Base-by-base conservation (phyloP, 2,888 invertebrate species). In the Encarsia formosa region DNA sequence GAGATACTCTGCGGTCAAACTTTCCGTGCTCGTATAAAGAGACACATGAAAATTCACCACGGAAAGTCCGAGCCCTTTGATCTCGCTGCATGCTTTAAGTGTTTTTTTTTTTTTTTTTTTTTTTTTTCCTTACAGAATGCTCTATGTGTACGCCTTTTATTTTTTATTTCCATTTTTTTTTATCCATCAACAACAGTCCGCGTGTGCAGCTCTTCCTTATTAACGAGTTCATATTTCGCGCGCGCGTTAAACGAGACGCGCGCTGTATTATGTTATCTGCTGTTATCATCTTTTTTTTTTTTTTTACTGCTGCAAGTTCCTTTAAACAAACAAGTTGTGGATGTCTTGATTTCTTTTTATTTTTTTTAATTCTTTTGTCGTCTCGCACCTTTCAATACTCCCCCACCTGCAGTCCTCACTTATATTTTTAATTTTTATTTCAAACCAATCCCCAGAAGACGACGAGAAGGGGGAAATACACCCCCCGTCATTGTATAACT, bases 51-150 rank as follows among this genome's bases (percentile, higher is more conserved):
- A n/a, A 26, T 26, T 19, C 18, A 35, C 44, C 32, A 49, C 49
- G 55, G 61, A 63, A 62, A 63, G 58, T 59, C 59, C 59, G 53
- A 59, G 60, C 62, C 66, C 61, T 61, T 61, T 62, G 63, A 63
- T 64, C 65, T 65, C 66, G 62, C 62, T 73, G 73, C 73, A 72
- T 73, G 73, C 73, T 71, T 70, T 70, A 69, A 71, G 65, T 73
- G 73, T 73, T 66, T 69, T n/a, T n/a, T n/a, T n/a, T n/a, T n/a
- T n/a, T n/a, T n/a, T n/a, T n/a, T n/a, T n/a, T n/a, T n/a, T n/a
- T n/a, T n/a, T n/a, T n/a, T n/a, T n/a, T n/a, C n/a, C 63, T 59
- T 62, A 65, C 67, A 67, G 73, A 73, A 73, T 73, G 73, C 70
- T 73, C 71, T 71, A 64, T 72, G 69, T 73, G 49, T 73, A 19